Evolutionary conservation across 2,113 vertebrate species (phyloP).

Genomic region (Tinamus guttatus): DNA sequence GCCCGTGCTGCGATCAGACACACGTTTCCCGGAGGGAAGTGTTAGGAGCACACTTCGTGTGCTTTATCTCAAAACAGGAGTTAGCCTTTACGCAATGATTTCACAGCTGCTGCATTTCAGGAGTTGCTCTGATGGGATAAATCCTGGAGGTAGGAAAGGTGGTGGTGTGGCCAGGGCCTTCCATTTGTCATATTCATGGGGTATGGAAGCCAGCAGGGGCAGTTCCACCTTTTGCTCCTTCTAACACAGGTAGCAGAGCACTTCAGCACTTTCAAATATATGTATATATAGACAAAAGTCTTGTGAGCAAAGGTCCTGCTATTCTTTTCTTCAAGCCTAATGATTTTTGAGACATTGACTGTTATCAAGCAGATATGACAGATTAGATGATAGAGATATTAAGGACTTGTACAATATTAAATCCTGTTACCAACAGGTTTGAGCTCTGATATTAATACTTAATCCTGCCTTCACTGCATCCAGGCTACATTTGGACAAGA

Average conservation of each 20-base stretch:
- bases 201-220: not conserved
- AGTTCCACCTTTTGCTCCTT: not conserved
- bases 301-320: not conserved
- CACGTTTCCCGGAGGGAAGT: not conserved
- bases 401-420: not conserved
- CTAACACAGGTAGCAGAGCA: not conserved
- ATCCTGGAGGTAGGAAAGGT: not conserved
- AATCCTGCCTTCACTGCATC: not conserved
- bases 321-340: not conserved
- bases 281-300: not conserved
- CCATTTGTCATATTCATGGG: fast-evolving
- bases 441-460: not conserved
- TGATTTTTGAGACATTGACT: not conserved
- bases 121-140: not conserved
- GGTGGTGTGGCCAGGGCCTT: not conserved
- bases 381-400: not conserved
- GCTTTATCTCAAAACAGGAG: not conserved
- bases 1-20: not conserved
- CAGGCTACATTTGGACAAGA: not conserved
- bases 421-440: not conserved
- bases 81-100: not conserved
- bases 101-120: not conserved
- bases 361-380: not conserved
- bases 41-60: not conserved
- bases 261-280: not conserved